Percentiles rank a stretch among this genome's conserved stretches.
Evolutionary conservation across 1,140 invertebrate species (phyloP).

Genomic region (Euwallacea fornicatus): DNA sequence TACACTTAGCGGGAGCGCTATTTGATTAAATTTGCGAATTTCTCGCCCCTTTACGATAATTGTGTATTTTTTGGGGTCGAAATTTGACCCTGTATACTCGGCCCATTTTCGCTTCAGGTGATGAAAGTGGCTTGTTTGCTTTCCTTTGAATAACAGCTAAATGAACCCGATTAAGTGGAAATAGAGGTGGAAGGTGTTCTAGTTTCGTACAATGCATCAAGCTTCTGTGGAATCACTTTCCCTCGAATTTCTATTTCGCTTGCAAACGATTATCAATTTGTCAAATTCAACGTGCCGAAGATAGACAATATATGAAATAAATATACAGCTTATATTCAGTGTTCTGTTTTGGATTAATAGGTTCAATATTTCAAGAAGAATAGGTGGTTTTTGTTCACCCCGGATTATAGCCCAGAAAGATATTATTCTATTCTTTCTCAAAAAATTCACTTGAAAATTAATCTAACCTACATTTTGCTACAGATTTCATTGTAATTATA

Average conservation of each 20-base stretch:
- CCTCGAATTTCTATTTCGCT: constrained; percentile 12
- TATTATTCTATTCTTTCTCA: not conserved
- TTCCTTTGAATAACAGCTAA: too few relatives aligned
- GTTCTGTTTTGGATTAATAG: constrained; percentile 14
- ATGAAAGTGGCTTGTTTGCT: not conserved
- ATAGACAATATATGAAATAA: constrained; percentile 19
- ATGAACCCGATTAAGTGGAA: not conserved
- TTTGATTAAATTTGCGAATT: constrained; percentile 40
- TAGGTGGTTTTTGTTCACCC: not conserved
- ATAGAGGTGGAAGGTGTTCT: not conserved
- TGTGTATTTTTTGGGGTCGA: constrained; percentile 24
- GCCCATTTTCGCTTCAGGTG: not conserved
- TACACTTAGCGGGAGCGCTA: constrained; percentile 35
- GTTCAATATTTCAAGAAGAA: constrained; percentile 1
- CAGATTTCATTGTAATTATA: too few relatives aligned
- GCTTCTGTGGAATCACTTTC: constrained; percentile 3
- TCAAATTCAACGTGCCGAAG: constrained; percentile 17
- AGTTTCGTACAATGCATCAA: not conserved
- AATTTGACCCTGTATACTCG: constrained; percentile 9
- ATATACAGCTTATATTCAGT: constrained; percentile 11
- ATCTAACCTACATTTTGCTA: too few relatives aligned
- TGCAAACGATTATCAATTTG: constrained; percentile 12
- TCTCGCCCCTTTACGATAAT: constrained; percentile 33
- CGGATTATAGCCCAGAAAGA: not conserved
- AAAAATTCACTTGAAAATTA: not conserved